A percentile compares a stretch with the other conserved stretches of the same genome.
phyloP scores from a whole-genome alignment of 2,113 vertebrate species.

The Tupaia chinensis region DNA sequence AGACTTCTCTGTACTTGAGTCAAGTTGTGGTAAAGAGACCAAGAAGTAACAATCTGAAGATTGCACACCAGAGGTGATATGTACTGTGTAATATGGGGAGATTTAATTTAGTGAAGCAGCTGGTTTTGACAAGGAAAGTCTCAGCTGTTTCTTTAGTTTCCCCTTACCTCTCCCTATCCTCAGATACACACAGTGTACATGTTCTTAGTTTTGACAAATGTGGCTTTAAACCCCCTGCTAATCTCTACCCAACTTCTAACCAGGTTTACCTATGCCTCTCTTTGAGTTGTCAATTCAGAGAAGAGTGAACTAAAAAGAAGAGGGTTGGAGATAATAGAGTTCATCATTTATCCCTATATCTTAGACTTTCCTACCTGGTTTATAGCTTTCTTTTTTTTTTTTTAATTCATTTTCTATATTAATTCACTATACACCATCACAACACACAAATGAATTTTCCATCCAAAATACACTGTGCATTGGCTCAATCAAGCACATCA shows the following conservation, averaged over 20 bases:
- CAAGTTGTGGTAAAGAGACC: neutral
- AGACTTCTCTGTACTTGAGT: neutral
- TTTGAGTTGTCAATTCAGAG: neutral
- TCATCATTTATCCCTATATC: neutral
- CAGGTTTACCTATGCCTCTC: neutral
- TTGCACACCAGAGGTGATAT: neutral
- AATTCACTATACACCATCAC: too few species aligned
- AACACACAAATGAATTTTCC: too few species aligned
- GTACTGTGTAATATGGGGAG: neutral
- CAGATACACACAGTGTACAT: neutral
- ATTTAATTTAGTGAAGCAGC: neutral
- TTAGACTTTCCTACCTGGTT: neutral
- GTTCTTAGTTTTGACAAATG: slow-evolving; percentile 50
- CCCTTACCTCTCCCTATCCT: neutral
- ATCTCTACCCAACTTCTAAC: neutral
- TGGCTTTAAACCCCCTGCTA: neutral
- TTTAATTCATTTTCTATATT: too few species aligned
- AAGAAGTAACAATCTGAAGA: neutral
- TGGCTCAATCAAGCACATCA: too few species aligned
- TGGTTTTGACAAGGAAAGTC: neutral
- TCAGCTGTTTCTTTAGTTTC: neutral
- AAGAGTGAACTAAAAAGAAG: neutral
- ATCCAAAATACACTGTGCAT: too few species aligned
- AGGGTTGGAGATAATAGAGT: neutral
- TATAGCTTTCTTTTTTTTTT: too few species aligned